phyloP scores from a whole-genome alignment of 2,113 vertebrate species.

The Tragelaphus scriptus region DNA sequence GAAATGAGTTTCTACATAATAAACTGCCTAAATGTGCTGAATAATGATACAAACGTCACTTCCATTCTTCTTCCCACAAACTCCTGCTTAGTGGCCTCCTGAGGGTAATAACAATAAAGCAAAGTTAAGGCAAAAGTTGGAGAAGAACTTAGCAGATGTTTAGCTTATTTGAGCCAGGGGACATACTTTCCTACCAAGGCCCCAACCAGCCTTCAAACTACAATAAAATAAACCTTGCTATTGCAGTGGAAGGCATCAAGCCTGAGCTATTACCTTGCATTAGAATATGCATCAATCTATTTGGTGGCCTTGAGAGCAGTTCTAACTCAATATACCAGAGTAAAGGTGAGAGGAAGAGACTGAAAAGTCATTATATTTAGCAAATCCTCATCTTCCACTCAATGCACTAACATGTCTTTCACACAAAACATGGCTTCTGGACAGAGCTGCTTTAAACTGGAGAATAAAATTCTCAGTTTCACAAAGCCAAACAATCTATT shows the following conservation, averaged over 20 bases:
- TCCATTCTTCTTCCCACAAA: slow-evolving; percentile 39
- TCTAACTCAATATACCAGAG: slow-evolving; percentile 42
- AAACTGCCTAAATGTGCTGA: slow-evolving; percentile 56
- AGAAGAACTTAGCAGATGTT: slow-evolving; percentile 52
- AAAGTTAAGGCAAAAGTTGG: slow-evolving; percentile 65
- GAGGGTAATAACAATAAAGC: slow-evolving; percentile 66
- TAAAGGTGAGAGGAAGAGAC: slow-evolving; percentile 10
- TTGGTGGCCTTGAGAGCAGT: slow-evolving; percentile 29
- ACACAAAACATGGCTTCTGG: background rate
- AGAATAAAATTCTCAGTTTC: background rate
- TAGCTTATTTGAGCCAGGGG: slow-evolving; percentile 52
- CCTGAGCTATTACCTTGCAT: slow-evolving; percentile 53
- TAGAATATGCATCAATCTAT: slow-evolving; percentile 63
- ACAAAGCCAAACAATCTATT: background rate
- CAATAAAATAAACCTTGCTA: slow-evolving; percentile 69
- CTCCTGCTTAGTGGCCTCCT: slow-evolving; percentile 36
- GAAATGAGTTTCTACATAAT: slow-evolving; percentile 57
- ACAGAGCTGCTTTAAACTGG: background rate
- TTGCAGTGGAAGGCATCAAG: slow-evolving; percentile 48
- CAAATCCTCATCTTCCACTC: background rate
- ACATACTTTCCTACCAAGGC: slow-evolving; percentile 34
- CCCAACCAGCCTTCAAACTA: slow-evolving; percentile 44
- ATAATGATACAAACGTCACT: slow-evolving; percentile 62
- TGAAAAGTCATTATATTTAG: slow-evolving; percentile 9
- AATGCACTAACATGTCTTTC: background rate